These are phyloP conservation scores for Myiothlypis chrysogaster DNA, from an alignment of 2,797 vertebrate species.

Conservation along the genomic window DNA sequence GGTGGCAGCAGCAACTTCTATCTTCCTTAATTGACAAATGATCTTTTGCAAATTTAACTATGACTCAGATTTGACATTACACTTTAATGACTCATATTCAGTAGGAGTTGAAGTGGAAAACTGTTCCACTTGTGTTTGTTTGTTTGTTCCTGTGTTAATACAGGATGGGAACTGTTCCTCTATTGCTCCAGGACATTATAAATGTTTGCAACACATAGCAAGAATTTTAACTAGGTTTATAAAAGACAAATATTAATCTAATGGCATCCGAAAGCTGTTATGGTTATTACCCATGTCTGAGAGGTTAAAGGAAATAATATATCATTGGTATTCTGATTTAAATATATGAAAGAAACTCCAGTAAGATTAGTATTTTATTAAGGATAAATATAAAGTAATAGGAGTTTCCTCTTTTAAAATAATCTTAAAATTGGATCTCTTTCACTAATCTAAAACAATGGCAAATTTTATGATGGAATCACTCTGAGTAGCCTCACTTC, in stretches of 20 bases:
- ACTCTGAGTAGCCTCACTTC: not conserved
- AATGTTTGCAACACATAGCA: not conserved
- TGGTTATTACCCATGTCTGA: not conserved
- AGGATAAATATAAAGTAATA: not conserved
- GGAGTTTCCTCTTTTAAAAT: not conserved
- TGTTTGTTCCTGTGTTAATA: not conserved
- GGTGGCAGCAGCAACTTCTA: conserved; percentile 15
- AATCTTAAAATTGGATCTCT: not conserved
- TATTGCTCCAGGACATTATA: not conserved
- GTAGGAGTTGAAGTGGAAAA: not conserved
- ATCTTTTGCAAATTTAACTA: conserved; percentile 10
- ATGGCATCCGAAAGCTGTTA: not conserved
- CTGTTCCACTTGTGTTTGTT: not conserved
- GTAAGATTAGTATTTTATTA: not conserved
- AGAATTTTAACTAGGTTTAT: not conserved
- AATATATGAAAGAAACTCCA: not conserved
- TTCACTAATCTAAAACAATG: not conserved
- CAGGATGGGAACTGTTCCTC: not conserved
- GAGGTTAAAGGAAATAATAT: not conserved
- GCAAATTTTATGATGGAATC: not conserved
- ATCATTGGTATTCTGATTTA: not conserved
- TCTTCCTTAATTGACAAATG: not conserved
- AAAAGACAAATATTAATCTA: not conserved
- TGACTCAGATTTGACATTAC: conserved; percentile 8
- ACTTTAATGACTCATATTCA: conserved; percentile 8